Evolutionary conservation across 2,888 invertebrate genomes (phyloP).

Genomic region (Epinotia ramella): DNA sequence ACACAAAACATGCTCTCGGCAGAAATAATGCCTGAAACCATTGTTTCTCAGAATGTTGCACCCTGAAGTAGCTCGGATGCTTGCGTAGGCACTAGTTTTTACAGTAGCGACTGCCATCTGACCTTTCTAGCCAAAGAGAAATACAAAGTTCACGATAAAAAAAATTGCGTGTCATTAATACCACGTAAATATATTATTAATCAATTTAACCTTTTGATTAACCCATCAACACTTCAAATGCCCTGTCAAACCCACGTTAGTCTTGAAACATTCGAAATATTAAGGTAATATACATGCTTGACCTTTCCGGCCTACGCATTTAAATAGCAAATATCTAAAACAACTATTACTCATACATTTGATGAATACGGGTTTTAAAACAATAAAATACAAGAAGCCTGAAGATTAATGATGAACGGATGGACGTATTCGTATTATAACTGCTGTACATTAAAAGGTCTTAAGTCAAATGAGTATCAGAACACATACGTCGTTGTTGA

Average conservation of each 20-base stretch:
- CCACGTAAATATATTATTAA: neutral
- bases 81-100: too few species aligned
- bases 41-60: too few species aligned
- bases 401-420: conserved; percentile 43
- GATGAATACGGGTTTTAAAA: conserved; percentile 41
- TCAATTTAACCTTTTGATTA: conserved; percentile 7
- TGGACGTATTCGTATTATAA: conserved; percentile 40
- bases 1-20: too few species aligned
- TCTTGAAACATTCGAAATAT: conserved; percentile 32
- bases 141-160: too few species aligned
- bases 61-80: too few species aligned
- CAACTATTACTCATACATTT: conserved; percentile 30
- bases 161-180: too few species aligned
- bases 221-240: conserved; percentile 19
- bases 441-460: conserved; percentile 3
- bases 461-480: neutral
- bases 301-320: conserved; percentile 37
- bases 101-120: too few species aligned
- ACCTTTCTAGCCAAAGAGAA: too few species aligned
- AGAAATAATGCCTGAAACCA: too few species aligned
- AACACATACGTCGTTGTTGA: neutral
- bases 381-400: conserved; percentile 44
- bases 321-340: conserved; percentile 29
- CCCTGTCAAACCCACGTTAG: conserved; percentile 9
- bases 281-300: conserved; percentile 35